phyloP scores from a whole-genome alignment of 2,797 vertebrate genomes.

The Pelobates cultripes region DNA sequence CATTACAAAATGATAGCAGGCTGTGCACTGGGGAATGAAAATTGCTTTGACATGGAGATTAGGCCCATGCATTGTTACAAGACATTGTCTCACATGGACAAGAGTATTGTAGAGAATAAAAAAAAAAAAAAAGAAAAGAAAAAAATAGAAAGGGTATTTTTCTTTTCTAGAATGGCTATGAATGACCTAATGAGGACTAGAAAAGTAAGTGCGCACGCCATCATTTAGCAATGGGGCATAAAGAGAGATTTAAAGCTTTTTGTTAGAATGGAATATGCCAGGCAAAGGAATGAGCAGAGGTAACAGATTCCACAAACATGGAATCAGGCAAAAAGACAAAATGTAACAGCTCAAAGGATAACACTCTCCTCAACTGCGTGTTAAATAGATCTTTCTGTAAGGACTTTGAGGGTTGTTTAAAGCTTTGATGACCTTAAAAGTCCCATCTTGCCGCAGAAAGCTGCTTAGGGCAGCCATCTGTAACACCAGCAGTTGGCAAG shows the following conservation, averaged over 20 bases:
- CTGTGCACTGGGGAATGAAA: constrained; percentile 96
- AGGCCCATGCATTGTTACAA: constrained; percentile 94
- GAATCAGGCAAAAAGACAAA: constrained; percentile 76
- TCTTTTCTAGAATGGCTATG: constrained; percentile 86
- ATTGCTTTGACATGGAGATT: constrained; percentile 99
- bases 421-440: constrained; percentile 29
- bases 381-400: constrained; percentile 1
- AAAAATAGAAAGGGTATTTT: constrained; percentile 79
- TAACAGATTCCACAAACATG: constrained; percentile 82
- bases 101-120: constrained; percentile 79
- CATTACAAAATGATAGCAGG: constrained; percentile 97
- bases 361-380: constrained; percentile 52
- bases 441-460: constrained; percentile 15
- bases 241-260: constrained; percentile 85
- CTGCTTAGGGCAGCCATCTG: background rate
- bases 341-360: constrained; percentile 64
- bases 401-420: background rate
- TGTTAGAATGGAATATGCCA: constrained; percentile 79
- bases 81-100: constrained; percentile 95
- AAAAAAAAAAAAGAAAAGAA: constrained; percentile 60
- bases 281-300: constrained; percentile 76
- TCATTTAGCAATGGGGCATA: constrained; percentile 87
- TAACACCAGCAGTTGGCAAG: background rate
- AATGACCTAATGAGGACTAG: constrained; percentile 93
- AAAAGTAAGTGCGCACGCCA: constrained; percentile 91